Base-by-base conservation (phyloP, 2,113 vertebrate species). In the Nymphicus hollandicus region DNA sequence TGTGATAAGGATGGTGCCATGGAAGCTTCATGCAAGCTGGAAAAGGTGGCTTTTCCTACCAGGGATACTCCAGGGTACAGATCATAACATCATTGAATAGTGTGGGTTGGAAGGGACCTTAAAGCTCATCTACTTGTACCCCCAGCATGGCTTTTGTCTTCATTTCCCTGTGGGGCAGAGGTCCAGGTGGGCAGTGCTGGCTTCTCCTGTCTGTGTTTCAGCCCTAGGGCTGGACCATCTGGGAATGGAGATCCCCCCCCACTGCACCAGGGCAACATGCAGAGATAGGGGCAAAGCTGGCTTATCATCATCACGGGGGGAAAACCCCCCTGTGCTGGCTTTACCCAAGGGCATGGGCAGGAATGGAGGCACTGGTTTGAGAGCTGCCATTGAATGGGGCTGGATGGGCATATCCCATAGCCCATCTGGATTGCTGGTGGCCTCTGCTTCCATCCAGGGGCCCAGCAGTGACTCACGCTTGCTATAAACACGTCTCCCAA, bases 371-470 rank as follows among this genome's bases (percentile, higher is more conserved):
- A 6, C 24, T 2, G 28, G 41, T 15, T 29, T 52, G 49, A 80
- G 89, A 91, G 37, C 18, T 85, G 78, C 70, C n/a, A 7, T 53
- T 85, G 49, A 17, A 6, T 6, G 28, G 58, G 84, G 49, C 78
- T 66, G 53, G 41, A 74, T 13, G 58, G 74, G 60, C 47, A 83
- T 33, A 83, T 44, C 56, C 39, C 1, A 1, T 28, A 28, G 15
- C n/a, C 29, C 6, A 0, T 43, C 31, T 0, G 0, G 33, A 64
- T 11, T 2, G 14, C 41, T 39, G 68, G 43, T 3, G 1, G 71
- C 24, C 29, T 61, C 53, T 64, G 56, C 68, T 89, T 84, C 87
- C 44, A 47, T 68, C 46, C 1, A 0, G 55, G 49, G 81, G 73
- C 84, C 58, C 4, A 0, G 37, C 72, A 28, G 72, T 91, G 96